phyloP scores from a whole-genome alignment of 2,797 vertebrate genomes.

The Labroides dimidiatus region DNA sequence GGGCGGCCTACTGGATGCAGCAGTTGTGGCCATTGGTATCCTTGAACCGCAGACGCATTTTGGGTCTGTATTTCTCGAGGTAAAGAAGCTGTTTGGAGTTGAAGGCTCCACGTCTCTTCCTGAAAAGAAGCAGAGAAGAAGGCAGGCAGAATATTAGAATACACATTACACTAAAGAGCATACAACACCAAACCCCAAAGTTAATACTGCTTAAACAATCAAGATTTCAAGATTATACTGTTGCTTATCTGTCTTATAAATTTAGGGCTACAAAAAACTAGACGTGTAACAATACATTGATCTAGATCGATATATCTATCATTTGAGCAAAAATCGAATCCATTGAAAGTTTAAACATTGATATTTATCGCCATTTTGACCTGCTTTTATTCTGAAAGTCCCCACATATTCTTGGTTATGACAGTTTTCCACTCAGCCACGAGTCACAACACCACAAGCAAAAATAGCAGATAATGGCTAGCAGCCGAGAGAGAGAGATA shows the following conservation, averaged over 20 bases:
- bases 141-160: constrained; percentile 5
- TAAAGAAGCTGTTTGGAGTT: constrained; percentile 99
- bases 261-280: neutral
- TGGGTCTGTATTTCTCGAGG: constrained; percentile 99
- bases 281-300: no score
- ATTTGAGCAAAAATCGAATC: no score
- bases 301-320: no score
- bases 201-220: neutral
- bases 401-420: no score
- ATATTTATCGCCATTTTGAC: no score
- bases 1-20: constrained; percentile 92
- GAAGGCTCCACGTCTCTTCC: constrained; percentile 99
- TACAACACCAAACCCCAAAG: neutral
- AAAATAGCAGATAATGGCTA: no score
- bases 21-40: constrained; percentile 95
- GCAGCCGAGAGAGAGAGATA: no score
- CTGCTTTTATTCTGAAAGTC: no score
- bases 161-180: neutral
- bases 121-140: constrained; percentile 67
- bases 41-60: constrained; percentile 97
- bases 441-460: no score
- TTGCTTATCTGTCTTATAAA: neutral
- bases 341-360: no score
- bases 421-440: no score
- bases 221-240: no score